Base-by-base conservation (phyloP, 2,797 vertebrate species). In the Toxotes lorentzi region DNA sequence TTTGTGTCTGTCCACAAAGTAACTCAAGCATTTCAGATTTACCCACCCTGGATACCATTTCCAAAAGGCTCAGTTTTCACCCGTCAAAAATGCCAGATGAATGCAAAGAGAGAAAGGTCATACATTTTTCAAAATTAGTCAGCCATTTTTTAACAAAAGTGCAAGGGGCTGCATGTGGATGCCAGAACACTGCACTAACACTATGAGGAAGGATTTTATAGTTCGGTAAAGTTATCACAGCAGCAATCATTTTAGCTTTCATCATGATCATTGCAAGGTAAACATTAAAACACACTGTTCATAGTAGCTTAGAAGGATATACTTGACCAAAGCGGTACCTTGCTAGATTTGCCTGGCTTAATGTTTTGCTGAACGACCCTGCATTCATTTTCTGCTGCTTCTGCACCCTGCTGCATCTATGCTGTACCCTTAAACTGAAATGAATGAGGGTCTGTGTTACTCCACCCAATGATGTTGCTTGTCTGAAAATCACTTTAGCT, bases 381-480 rank as follows among this genome's bases (percentile, higher is more conserved):
- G 41, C 6, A 14, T 23, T 8, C 24, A 32, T 43, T 35, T 30
- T n/a, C 51, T 17, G 12, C 62, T 47, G 62, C 56, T 3, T n/a
- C 17, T 9, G 35, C 57, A 3, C 48, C 40, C 54, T 1, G 14
- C 57, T 53, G 30, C 3, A 8, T 67, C 67, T 38, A 0, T 35
- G 54, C 50, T 38, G 43, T 11, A 45, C 35, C 4, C 13, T 13
- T 35, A 35, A 13, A 70, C 5, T 27, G 5, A 58, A 66, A 53
- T 34, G 27, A 79, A 45, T 12, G 50, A 66, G 34, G 4, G 12
- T 10, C 4, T 65, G 61, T 23, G 24, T 58, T 74, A 47, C 32
- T 62, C 70, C 38, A 61, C 24, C 41, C n/a, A 47, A 17, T 60
- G 17, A 50, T 61, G 67, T 23, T 73, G 38, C 1, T 53, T 58